Evolutionary conservation across 2,888 invertebrate genomes (phyloP).

Genomic region (Carterocephalus palaemon): DNA sequence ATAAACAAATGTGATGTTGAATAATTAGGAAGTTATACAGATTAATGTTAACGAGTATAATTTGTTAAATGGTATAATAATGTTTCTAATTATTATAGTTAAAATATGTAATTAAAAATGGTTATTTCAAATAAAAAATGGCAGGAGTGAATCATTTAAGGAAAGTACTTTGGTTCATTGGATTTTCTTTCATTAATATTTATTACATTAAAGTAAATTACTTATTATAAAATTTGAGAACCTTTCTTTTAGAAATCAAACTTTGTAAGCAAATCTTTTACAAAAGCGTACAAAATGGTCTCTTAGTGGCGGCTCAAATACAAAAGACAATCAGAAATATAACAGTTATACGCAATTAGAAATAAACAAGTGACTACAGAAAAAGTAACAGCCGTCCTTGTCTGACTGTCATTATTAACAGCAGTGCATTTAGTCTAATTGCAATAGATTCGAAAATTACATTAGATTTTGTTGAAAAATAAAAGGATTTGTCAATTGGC

Average conservation of each 20-base stretch:
- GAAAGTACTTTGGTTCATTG: constrained; percentile 33
- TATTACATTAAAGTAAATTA: no score
- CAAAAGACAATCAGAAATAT: constrained; percentile 14
- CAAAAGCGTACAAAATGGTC: constrained; percentile 8
- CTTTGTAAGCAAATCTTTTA: constrained; percentile 14
- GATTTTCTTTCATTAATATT: constrained; percentile 12
- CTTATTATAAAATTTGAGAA: neutral
- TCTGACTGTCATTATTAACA: neutral
- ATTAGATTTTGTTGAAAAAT: constrained; percentile 8
- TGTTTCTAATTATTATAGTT: constrained; percentile 49
- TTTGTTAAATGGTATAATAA: constrained; percentile 64
- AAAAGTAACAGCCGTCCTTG: neutral
- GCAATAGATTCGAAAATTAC: constrained; percentile 5
- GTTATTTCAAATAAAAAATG: constrained; percentile 29
- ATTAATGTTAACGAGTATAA: constrained; percentile 66
- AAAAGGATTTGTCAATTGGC: constrained; percentile 39
- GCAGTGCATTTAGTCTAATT: no score
- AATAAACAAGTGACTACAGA: neutral
- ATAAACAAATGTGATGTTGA: constrained; percentile 75
- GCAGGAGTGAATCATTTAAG: constrained; percentile 24
- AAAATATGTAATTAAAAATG: constrained; percentile 33
- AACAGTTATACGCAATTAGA: neutral
- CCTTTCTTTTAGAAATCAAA: constrained; percentile 1
- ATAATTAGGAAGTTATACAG: constrained; percentile 67
- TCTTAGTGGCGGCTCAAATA: constrained; percentile 22